Evolutionary conservation across 1,140 invertebrate species (phyloP), one percentile per base, ranked within the genome.

Genomic region (Gryllus bimaculatus): DNA sequence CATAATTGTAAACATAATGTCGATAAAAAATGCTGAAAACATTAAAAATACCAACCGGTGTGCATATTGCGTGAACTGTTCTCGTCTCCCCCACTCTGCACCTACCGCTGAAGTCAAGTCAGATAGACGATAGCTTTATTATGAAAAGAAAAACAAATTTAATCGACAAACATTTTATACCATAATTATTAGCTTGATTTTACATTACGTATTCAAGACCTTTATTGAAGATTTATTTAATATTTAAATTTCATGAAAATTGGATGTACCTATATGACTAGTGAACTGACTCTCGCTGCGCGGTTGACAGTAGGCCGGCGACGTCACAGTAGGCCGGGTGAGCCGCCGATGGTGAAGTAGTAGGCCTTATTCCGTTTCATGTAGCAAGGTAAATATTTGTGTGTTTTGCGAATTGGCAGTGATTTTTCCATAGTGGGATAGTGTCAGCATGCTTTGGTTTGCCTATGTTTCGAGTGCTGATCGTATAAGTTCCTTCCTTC

Each of bases 241-340:
- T 66, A 13, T 66, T 66, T 10, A 66, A 66, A 18, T 13, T 66
- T 66, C 54, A 66, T 66, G 54, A 66, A 66, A 66, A 18, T 66
- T 10, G 54, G 54, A 66, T 66, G 54, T 66, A 66, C 18, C 18
- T 66, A 18, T 39, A 39, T 39, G 26, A 39, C 26, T 39, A 39
- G 26, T 39, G 26, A 39, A 39, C 26, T 66, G 10, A 18, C 54
- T 10, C 54, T 66, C 54, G 54, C 74, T 77, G 75, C 79, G 39
- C 54, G 66, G 75, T 48, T 76, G 75, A 76, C 87, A 87, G 87
- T 87, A 87, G 87, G 86, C 86, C 86, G 87, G 85, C 87, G 86
- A 87, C 87, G 87, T 87, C 86, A 87, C 85, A 86, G 85, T 86
- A 85, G 87, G 87, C 86, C 86, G 86, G 86, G 87, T 86, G 85